These are phyloP conservation scores for Stegostoma tigrinum DNA, from an alignment of 2,113 vertebrate species.

Conservation along the genomic window DNA sequence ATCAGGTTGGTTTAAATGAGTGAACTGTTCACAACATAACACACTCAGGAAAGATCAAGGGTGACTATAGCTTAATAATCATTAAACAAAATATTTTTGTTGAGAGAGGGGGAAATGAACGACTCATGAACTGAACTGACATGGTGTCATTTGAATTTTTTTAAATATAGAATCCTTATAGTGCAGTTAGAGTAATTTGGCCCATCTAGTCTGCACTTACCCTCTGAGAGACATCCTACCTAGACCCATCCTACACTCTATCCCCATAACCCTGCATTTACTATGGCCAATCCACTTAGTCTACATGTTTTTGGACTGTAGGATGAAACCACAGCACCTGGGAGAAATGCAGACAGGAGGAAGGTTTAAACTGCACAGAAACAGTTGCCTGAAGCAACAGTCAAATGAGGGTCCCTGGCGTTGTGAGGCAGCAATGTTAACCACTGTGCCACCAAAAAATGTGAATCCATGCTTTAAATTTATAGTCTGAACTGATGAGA, in stretches of 20 bases:
- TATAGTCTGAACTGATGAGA: background rate
- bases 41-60: background rate
- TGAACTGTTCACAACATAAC: background rate
- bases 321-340: background rate
- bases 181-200: too few relatives aligned
- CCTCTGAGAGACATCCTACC: too few relatives aligned
- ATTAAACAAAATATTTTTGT: slow-evolving; percentile 23
- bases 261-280: too few relatives aligned
- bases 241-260: too few relatives aligned
- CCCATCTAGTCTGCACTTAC: too few relatives aligned
- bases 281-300: too few relatives aligned
- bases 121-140: background rate
- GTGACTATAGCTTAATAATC: background rate
- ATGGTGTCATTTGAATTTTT: too few relatives aligned
- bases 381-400: too few relatives aligned
- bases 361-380: background rate
- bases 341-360: background rate
- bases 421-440: too few relatives aligned
- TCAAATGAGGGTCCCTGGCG: too few relatives aligned
- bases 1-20: background rate
- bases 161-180: too few relatives aligned
- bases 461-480: background rate
- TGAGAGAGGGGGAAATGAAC: background rate
- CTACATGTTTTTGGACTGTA: background rate
- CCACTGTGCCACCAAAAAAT: background rate